Base-by-base conservation (phyloP, 2,888 invertebrate species). In the Sarcophaga variegata region DNA sequence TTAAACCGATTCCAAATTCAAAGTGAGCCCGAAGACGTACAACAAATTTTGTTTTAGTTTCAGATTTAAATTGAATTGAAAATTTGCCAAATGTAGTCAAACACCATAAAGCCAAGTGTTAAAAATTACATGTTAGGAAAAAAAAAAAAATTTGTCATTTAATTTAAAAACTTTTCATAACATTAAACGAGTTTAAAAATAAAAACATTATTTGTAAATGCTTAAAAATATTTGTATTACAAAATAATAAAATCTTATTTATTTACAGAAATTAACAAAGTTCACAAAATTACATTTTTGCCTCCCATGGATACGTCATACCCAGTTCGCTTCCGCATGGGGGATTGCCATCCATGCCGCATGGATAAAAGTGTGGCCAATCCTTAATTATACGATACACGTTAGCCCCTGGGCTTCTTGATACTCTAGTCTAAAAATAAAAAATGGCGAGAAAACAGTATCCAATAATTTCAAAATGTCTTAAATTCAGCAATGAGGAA, bases 371-470 rank as follows among this genome's bases (percentile, higher is more conserved):
- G 89, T 94, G 94, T 1, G 94, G 94, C 94, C 94, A 95, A 11
- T 91, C 93, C 59, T 93, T 92, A 20, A 95, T 94, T 88, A 94
- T 92, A 45, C 92, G 91, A 81, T 93, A 94, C 2, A 95, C 93
- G 90, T 94, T 93, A 11, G 89, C 89, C 4, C 95, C 95, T 1
- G 95, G 95, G 90, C 95, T 95, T 47, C 90, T 89, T 1, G 94
- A 94, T 0, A 87, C 66, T 78, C 89, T 91, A 0, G 94, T 95
- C 93, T 93, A 80, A 62, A 63, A 1, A 37, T 10, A 37, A 37
- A 2, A 27, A 80, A 27, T 70, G 5, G 77, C 14, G 11, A 14
- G 12, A 83, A 49, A 59, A 67, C 11, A 47, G n/a, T 10, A 67
- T 45, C 22, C 3, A n/a, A n/a, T 67, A 27, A 25, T 25, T 25